A percentile compares a stretch with the other conserved stretches of the same genome.
Conservation (phyloP, 2,888 invertebrate genomes). For the Xanthia icteritia region DNA sequence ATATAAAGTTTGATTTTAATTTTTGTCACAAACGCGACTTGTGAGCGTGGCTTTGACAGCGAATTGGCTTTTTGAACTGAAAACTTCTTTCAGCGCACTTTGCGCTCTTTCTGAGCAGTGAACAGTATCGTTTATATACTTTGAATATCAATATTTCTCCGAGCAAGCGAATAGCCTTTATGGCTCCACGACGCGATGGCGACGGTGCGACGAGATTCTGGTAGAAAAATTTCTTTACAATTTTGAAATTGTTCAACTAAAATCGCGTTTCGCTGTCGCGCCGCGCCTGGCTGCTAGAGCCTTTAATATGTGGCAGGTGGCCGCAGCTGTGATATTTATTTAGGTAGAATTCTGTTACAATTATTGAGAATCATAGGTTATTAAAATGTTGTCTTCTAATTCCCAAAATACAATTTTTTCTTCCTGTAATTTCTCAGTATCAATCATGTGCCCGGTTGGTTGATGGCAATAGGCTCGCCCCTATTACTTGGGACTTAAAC, state of each 20-base stretch:
- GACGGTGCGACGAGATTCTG: no score
- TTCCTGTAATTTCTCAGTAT: neutral
- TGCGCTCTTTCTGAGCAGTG: no score
- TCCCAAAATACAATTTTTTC: neutral
- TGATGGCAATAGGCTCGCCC: neutral
- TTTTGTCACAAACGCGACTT: slow-evolving; percentile 39
- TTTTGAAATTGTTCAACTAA: no score
- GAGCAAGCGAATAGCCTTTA: no score
- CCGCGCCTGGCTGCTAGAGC: no score
- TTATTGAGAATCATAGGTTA: neutral
- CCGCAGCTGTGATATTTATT: neutral
- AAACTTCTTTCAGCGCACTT: neutral
- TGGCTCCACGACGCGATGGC: no score
- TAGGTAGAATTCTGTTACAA: neutral
- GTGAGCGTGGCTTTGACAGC: slow-evolving; percentile 21
- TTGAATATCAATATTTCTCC: neutral
- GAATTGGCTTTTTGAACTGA: neutral
- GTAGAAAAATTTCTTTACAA: no score
- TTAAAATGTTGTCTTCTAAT: neutral
- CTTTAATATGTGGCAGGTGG: neutral
- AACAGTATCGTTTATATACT: neutral
- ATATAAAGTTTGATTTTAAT: slow-evolving; percentile 63
- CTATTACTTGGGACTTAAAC: neutral
- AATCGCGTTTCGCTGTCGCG: no score
- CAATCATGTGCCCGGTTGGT: no score